Base-by-base conservation (phyloP, 2,113 vertebrate genomes). In the Cebidichthys violaceus region DNA sequence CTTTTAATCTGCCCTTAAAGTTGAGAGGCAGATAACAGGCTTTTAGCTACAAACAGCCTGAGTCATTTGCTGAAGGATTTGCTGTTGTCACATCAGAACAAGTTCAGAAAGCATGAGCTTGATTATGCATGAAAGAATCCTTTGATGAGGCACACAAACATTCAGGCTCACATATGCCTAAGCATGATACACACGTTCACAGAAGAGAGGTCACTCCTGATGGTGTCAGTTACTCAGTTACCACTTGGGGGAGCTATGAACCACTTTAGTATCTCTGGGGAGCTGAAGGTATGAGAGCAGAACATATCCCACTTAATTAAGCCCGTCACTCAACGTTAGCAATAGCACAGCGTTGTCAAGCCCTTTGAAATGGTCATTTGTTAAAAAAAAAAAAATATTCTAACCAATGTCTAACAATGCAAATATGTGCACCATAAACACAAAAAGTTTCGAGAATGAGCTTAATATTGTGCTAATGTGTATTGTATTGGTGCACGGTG, bases 11-110 rank as follows among this genome's bases (percentile, higher is more conserved):
- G 29, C 79, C 86, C 89, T 89, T 90, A 82, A 86, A 89, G 85
- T 89, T 86, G 78, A 93, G 92, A 88, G 82, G 90, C 89, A 88
- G 88, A 93, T 92, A 90, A 92, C 88, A 84, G 77, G 89, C 90
- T 91, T 90, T 89, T 77, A 91, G 85, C 85, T 76, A 43, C 85
- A 86, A 90, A 86, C 90, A 90, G 84, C 79, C 84, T 13, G 70
- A 87, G 81, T 88, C 79, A 87, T 87, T 87, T 85, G 78, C 91
- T 71, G 27, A 77, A 78, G 92, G 88, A 92, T 92, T 93, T 88
- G 77, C 79, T 82, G 83, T 85, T 86, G 91, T 89, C 76, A 55
- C 75, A 83, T 85, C 77, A 68, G 80, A 74, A 81, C 81, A 74
- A 81, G 89, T 83, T 89, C 77, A 84, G 74, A 70, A 78, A 92